These are phyloP conservation scores for Diaprepes abbreviatus DNA, from an alignment of 2,888 invertebrate species.

Conservation along the genomic window DNA sequence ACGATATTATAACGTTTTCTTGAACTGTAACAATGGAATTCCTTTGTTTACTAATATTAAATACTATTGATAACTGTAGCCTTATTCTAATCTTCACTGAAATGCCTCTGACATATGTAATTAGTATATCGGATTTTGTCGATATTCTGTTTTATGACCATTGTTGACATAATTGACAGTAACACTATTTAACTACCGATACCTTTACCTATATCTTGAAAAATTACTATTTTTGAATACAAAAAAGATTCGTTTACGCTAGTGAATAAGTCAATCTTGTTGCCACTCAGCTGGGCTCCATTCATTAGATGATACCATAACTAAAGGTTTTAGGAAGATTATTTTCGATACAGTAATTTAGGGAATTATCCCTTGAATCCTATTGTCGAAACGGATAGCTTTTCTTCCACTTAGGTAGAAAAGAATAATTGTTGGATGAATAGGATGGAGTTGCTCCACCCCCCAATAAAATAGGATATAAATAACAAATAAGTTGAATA, in stretches of 20 bases:
- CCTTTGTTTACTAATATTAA: too few relatives aligned
- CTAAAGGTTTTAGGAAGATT: constrained; percentile 1
- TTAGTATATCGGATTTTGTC: too few relatives aligned
- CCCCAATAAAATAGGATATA: constrained; percentile 24
- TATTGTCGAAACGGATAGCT: constrained; percentile 2
- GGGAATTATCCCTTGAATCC: constrained; percentile 5
- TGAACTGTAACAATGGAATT: too few relatives aligned
- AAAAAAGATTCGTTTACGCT: background rate
- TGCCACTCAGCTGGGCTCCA: background rate
- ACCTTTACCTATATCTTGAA: too few relatives aligned
- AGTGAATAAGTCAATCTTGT: background rate
- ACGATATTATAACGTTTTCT: too few relatives aligned
- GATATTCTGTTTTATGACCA: too few relatives aligned
- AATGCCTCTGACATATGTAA: too few relatives aligned
- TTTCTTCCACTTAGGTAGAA: constrained; percentile 1
- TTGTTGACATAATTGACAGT: too few relatives aligned
- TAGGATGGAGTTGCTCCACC: background rate
- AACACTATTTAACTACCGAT: too few relatives aligned
- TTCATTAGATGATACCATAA: background rate
- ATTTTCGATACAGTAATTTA: background rate
- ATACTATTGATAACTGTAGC: too few relatives aligned
- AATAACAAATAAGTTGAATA: constrained; percentile 2
- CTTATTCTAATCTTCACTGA: too few relatives aligned
- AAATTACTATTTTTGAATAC: background rate
- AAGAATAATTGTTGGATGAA: constrained; percentile 13